A percentile compares a stretch with the other conserved stretches of the same genome.
Conservation (phyloP, 2,113 vertebrate genomes). For the Oreochromis spilurus region DNA sequence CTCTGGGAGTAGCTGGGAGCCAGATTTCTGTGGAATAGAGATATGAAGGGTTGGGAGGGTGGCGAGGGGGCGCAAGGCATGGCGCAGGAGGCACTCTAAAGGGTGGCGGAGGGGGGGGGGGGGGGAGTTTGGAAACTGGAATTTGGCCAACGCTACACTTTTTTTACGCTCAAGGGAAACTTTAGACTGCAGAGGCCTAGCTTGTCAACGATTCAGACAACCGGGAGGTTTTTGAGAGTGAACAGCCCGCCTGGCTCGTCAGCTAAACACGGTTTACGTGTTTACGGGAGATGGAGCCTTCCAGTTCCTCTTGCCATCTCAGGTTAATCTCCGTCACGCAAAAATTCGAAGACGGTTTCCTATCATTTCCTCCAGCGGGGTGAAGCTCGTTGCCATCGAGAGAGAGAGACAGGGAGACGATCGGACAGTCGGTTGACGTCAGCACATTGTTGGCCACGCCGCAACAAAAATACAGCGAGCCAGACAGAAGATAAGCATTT, state of each 20-base stretch:
- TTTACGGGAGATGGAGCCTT: not conserved
- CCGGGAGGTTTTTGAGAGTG: slow-evolving; percentile 17
- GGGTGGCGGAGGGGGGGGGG: not conserved
- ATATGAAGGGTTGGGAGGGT: slow-evolving; percentile 37
- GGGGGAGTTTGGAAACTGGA: slow-evolving; percentile 62
- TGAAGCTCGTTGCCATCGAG: slow-evolving; percentile 35
- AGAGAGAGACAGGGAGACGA: not conserved
- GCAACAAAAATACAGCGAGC: slow-evolving; percentile 63
- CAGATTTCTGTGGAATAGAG: slow-evolving; percentile 74
- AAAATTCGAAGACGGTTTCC: slow-evolving; percentile 3
- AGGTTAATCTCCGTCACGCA: not conserved
- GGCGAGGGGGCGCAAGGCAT: slow-evolving; percentile 4
- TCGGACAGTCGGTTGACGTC: slow-evolving; percentile 52
- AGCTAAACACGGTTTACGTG: slow-evolving; percentile 9
- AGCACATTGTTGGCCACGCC: slow-evolving; percentile 61
- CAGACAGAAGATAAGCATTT: slow-evolving; percentile 65
- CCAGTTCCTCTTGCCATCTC: not conserved
- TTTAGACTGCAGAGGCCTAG: slow-evolving; percentile 46
- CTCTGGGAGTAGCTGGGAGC: slow-evolving; percentile 63
- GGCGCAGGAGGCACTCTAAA: slow-evolving; percentile 54
- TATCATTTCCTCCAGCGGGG: slow-evolving; percentile 45
- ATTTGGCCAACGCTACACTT: slow-evolving; percentile 60
- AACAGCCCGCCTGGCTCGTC: slow-evolving; percentile 4
- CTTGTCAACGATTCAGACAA: slow-evolving; percentile 53
- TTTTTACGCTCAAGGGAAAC: slow-evolving; percentile 58